Evolutionary conservation across 1,140 invertebrate genomes (phyloP).

Genomic region (Olivierus martensii): DNA sequence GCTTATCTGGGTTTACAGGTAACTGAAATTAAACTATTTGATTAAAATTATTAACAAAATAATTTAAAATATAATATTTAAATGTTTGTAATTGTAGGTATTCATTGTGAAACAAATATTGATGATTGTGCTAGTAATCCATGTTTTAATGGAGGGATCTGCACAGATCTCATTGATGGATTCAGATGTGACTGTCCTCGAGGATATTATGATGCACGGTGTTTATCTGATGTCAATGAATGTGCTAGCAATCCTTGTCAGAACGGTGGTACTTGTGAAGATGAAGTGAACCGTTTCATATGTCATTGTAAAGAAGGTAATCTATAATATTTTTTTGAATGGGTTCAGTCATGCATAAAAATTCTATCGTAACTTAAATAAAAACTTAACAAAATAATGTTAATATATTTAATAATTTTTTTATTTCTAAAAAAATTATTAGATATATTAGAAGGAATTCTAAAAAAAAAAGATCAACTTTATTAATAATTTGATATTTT

Average conservation of each 20-base stretch:
- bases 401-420: not conserved
- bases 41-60: not conserved
- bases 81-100: conserved; percentile 51
- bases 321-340: not conserved
- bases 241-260: conserved; percentile 65
- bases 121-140: conserved; percentile 52
- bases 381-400: no score
- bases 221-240: conserved; percentile 83
- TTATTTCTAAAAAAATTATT: no score
- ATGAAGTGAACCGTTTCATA: conserved; percentile 28
- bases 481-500: conserved; percentile 1
- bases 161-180: conserved; percentile 70
- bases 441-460: no score
- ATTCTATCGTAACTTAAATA: no score
- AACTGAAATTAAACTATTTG: conserved; percentile 24
- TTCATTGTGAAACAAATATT: conserved; percentile 59
- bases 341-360: not conserved
- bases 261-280: conserved; percentile 62
- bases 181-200: conserved; percentile 74
- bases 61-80: not conserved
- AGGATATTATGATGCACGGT: conserved; percentile 78
- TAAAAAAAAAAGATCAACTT: not conserved
- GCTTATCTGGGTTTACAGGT: conserved; percentile 63
- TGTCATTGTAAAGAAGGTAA: conserved; percentile 62
- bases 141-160: conserved; percentile 76